phyloP scores from a whole-genome alignment of 2,113 vertebrate genomes.

The Rhinogobius similis region DNA sequence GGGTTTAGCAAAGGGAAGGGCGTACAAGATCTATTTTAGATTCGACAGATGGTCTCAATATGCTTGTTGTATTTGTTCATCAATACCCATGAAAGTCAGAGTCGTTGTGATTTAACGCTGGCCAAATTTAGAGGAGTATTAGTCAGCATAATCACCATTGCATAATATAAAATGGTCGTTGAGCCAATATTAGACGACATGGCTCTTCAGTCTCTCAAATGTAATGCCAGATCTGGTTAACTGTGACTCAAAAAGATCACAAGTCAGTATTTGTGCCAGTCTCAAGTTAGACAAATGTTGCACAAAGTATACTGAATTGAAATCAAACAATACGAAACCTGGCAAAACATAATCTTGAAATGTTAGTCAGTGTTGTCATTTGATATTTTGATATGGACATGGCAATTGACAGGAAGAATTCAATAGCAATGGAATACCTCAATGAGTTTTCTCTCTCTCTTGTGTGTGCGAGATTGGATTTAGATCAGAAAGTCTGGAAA shows the following conservation, averaged over 20 bases:
- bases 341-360: too few species aligned
- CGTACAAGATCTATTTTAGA: neutral
- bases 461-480: neutral
- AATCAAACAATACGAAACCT: neutral
- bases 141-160: neutral
- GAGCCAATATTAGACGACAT: neutral
- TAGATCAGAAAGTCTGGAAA: neutral
- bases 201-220: neutral
- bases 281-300: neutral
- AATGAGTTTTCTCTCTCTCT: neutral
- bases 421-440: neutral
- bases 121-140: neutral
- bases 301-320: neutral
- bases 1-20: slow-evolving; percentile 8
- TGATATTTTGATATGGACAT: neutral
- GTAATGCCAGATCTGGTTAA: neutral
- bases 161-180: neutral
- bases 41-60: slow-evolving; percentile 5
- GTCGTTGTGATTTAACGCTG: neutral
- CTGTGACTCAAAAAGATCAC: neutral
- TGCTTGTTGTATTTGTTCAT: neutral
- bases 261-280: neutral
- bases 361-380: neutral
- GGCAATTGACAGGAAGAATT: neutral
- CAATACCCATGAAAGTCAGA: neutral